phyloP scores from a whole-genome alignment of 2,797 vertebrate genomes.

The Enteromius thamalakanensis region DNA sequence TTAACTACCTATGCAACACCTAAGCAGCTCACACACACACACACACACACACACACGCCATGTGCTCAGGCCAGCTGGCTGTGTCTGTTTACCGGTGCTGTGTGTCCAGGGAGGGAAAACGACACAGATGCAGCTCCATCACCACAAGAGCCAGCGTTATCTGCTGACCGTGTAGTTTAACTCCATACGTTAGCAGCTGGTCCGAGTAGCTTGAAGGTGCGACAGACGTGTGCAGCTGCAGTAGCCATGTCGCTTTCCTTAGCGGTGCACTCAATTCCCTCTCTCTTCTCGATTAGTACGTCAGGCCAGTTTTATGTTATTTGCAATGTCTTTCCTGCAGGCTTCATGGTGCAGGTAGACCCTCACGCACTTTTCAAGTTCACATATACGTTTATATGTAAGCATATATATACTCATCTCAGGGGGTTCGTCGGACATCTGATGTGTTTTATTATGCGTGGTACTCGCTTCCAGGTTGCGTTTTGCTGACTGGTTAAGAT shows the following conservation, averaged over 20 bases:
- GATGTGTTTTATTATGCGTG: neutral
- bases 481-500: constrained; percentile 8
- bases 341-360: constrained; percentile 4
- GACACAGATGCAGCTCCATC: constrained; percentile 32
- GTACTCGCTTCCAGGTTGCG: neutral
- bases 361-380: constrained; percentile 39
- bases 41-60: constrained; percentile 8
- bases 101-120: constrained; percentile 27
- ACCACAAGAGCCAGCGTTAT: constrained; percentile 33
- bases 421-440: neutral
- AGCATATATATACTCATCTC: constrained; percentile 23
- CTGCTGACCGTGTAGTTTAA: constrained; percentile 10
- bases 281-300: neutral
- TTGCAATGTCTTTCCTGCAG: neutral
- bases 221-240: constrained; percentile 18
- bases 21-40: constrained; percentile 41
- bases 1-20: constrained; percentile 50
- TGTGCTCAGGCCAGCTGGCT: constrained; percentile 46
- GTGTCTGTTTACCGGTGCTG: constrained; percentile 37
- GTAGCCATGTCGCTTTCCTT: constrained; percentile 37
- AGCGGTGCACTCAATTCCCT: constrained; percentile 32
- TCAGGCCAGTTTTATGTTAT: constrained; percentile 11
- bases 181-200: constrained; percentile 33
- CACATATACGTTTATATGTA: constrained; percentile 10
- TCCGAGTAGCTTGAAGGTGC: constrained; percentile 30